Evolutionary conservation across 2,113 vertebrate genomes (phyloP).

Genomic region (Trachemys scripta): DNA sequence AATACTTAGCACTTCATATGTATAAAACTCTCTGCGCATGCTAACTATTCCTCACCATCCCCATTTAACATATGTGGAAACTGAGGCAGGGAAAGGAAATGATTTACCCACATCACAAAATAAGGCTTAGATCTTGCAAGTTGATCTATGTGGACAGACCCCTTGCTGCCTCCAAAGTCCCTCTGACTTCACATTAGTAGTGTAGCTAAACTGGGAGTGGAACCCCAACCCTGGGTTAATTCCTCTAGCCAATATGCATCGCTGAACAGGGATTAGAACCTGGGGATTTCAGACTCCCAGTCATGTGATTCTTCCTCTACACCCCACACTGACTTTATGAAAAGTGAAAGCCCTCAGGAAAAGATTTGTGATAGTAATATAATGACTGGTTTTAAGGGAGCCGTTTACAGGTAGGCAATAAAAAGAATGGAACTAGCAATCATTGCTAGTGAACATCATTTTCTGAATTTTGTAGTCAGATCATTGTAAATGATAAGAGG

Average conservation of each 20-base stretch:
- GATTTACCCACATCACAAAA: not conserved
- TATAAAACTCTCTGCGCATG: not conserved
- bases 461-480: not conserved
- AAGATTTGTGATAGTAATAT: not conserved
- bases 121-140: slow-evolving; percentile 6
- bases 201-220: not conserved
- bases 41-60: not conserved
- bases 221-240: not conserved
- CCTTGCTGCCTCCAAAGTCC: not conserved
- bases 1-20: not conserved
- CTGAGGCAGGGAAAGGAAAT: not conserved
- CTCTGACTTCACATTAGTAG: not conserved
- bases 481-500: not conserved
- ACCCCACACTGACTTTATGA: not conserved
- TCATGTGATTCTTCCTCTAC: not conserved
- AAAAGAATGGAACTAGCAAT: not conserved
- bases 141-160: not conserved
- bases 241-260: not conserved
- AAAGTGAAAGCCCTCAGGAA: not conserved
- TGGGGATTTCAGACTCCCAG: not conserved
- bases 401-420: not conserved
- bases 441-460: not conserved
- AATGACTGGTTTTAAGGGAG: not conserved
- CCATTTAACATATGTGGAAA: slow-evolving; percentile 1
- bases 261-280: not conserved